Evolutionary conservation across 2,797 vertebrate species (phyloP).

Genomic region (Pachyuromys duprasi): DNA sequence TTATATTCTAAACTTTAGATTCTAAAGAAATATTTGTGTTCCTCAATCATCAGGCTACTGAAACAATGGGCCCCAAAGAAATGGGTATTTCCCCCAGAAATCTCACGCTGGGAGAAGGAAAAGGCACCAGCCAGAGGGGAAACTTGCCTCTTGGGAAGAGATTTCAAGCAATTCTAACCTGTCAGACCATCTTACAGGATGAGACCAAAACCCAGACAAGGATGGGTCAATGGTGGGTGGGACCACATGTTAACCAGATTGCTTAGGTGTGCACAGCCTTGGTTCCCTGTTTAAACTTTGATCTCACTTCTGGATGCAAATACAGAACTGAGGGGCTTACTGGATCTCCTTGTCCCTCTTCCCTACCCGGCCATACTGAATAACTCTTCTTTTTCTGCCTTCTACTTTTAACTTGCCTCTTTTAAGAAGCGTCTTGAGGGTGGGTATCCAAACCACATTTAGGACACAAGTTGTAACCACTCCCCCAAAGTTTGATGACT

Average conservation of each 20-base stretch:
- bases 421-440: not conserved
- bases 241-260: not conserved
- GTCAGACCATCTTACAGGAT: not conserved
- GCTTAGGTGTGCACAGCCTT: not conserved
- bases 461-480: not conserved
- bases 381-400: not conserved
- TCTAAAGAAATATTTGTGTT: not conserved
- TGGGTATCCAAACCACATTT: not conserved
- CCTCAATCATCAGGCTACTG: not conserved
- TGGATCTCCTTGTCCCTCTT: not conserved
- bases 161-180: not conserved
- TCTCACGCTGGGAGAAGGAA: not conserved
- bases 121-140: not conserved
- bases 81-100: not conserved
- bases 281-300: not conserved
- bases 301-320: not conserved
- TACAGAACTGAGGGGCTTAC: not conserved
- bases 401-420: not conserved
- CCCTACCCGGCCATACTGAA: not conserved
- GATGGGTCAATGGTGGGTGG: not conserved
- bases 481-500: not conserved
- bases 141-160: not conserved
- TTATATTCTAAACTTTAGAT: not conserved
- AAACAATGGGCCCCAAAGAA: not conserved
- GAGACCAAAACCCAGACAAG: not conserved